Conservation (phyloP, 2,888 invertebrate genomes). For the Lepidonotus clava region DNA sequence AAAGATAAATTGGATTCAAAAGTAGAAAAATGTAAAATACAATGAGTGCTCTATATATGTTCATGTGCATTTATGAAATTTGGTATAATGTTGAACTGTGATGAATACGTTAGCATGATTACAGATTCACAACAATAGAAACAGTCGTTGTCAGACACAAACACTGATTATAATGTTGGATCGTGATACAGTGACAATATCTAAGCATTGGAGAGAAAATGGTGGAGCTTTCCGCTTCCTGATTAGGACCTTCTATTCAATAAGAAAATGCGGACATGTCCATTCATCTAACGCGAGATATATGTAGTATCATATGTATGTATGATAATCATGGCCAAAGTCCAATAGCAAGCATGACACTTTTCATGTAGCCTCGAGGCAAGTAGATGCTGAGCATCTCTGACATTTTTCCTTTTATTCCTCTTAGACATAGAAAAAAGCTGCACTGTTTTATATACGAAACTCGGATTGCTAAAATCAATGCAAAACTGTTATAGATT, state of each 20-base stretch:
- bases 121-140: neutral
- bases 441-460: neutral
- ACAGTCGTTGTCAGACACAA: neutral
- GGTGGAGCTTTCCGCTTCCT: neutral
- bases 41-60: slow-evolving; percentile 19
- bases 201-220: neutral
- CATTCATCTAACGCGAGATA: slow-evolving; percentile 16
- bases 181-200: neutral
- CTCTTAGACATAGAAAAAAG: slow-evolving; percentile 34
- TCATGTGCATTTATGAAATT: slow-evolving; percentile 21
- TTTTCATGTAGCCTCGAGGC: too few relatives aligned
- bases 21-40: slow-evolving; percentile 46
- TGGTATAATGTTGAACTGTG: slow-evolving; percentile 27
- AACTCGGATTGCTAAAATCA: neutral
- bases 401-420: neutral
- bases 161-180: neutral
- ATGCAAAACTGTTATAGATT: slow-evolving; percentile 23
- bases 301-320: slow-evolving; percentile 12
- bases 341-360: neutral
- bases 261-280: neutral
- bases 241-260: neutral
- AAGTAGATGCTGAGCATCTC: too few relatives aligned
- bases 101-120: slow-evolving; percentile 16
- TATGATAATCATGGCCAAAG: neutral
- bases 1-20: slow-evolving; percentile 46